phyloP scores from a whole-genome alignment of 2,113 vertebrate genomes.

The Hoplias malabaricus region DNA sequence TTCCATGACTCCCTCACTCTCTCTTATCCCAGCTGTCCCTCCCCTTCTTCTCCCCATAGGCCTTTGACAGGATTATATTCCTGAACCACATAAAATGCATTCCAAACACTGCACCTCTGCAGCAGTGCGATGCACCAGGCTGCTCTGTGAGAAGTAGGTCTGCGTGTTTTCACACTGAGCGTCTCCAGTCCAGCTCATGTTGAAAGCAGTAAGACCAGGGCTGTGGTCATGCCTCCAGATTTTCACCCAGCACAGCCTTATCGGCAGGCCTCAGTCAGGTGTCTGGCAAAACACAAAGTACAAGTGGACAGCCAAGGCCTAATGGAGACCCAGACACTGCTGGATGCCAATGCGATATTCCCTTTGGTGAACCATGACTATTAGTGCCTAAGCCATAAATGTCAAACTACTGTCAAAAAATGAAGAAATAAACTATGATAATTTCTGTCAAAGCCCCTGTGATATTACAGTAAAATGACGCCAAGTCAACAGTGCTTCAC shows the following conservation, averaged over 20 bases:
- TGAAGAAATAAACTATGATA: too few species aligned
- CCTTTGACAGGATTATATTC: constrained; percentile 44
- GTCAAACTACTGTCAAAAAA: too few species aligned
- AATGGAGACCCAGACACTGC: background rate
- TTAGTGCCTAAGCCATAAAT: too few species aligned
- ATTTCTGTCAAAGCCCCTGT: too few species aligned
- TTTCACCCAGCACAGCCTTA: background rate
- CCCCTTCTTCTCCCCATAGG: constrained; percentile 23
- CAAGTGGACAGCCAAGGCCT: background rate
- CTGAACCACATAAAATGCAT: constrained; percentile 36
- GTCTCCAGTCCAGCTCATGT: background rate
- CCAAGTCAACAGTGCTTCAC: too few species aligned
- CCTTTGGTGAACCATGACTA: too few species aligned
- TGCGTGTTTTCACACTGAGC: constrained; percentile 3
- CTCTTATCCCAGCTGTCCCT: background rate
- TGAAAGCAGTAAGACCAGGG: background rate
- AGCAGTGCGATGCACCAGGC: background rate
- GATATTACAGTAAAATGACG: too few species aligned
- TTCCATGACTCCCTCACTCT: constrained; percentile 30
- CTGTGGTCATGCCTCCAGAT: background rate
- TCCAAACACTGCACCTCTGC: constrained; percentile 6
- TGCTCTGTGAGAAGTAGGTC: background rate
- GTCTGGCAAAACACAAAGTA: background rate
- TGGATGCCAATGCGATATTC: background rate
- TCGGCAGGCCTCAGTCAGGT: background rate